Evolutionary conservation across 1,140 invertebrate species (phyloP).

Genomic region (Triops cancriformis): DNA sequence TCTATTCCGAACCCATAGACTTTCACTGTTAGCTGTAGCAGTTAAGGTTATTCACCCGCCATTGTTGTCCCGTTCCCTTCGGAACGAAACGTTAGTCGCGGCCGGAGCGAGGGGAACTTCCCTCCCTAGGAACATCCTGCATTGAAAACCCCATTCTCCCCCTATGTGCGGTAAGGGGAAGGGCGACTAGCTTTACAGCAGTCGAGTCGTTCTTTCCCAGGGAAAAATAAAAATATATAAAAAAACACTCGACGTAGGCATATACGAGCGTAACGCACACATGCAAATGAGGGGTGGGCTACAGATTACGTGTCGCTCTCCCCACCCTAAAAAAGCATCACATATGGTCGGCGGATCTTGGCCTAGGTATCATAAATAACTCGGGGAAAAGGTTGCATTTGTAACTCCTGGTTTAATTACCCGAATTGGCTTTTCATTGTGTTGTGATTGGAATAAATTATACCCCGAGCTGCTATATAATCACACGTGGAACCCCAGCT

Average conservation of each 20-base stretch:
- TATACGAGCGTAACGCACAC: neutral
- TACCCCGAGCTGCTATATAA: no score
- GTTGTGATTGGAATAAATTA: neutral
- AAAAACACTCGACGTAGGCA: neutral
- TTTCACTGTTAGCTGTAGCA: neutral
- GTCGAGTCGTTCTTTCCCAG: neutral
- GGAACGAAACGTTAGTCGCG: neutral
- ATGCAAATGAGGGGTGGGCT: neutral
- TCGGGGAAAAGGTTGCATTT: neutral
- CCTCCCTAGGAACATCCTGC: neutral
- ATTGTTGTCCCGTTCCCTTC: neutral
- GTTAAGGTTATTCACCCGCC: slow-evolving; percentile 1
- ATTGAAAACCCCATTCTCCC: neutral
- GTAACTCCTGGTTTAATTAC: neutral
- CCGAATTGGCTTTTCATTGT: neutral
- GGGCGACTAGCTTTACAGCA: neutral
- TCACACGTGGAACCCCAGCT: no score
- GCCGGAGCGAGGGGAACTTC: neutral
- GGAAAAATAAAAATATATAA: no score
- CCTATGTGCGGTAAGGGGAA: neutral
- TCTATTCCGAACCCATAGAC: neutral
- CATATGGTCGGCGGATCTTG: neutral
- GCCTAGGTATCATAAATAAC: neutral
- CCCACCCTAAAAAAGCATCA: neutral
- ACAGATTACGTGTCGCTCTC: neutral